phyloP scores from a whole-genome alignment of 2,888 invertebrate genomes.

The Tiliacea aurago region DNA sequence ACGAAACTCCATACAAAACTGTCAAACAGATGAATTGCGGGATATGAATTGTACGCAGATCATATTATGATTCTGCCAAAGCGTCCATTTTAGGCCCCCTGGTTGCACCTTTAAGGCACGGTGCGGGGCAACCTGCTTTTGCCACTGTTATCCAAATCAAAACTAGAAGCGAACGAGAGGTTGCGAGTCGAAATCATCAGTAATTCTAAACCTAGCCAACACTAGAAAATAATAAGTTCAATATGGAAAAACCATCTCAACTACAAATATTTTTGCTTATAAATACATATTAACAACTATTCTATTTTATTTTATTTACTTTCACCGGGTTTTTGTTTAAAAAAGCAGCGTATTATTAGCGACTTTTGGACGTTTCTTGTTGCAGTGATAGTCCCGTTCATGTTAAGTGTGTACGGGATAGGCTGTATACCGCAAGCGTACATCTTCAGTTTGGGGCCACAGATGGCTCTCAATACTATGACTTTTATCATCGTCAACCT shows the following conservation, averaged over 20 bases:
- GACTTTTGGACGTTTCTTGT: constrained; percentile 37
- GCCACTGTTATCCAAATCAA: not conserved
- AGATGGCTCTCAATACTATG: constrained; percentile 80
- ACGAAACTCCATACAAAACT: too few species aligned
- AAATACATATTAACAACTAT: not conserved
- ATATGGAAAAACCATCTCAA: not conserved
- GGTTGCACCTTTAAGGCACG: not conserved
- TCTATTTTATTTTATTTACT: not conserved
- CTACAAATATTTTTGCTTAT: not conserved
- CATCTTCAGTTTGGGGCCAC: constrained; percentile 82
- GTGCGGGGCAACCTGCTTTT: not conserved
- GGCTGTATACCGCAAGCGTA: constrained; percentile 85
- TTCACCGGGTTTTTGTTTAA: not conserved
- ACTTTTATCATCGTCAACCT: constrained; percentile 81
- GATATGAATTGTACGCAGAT: too few species aligned
- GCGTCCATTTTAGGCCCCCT: too few species aligned
- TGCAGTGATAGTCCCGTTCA: constrained; percentile 78
- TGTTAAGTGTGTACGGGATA: constrained; percentile 79
- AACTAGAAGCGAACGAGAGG: not conserved
- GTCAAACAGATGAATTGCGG: too few species aligned
- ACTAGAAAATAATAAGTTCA: not conserved
- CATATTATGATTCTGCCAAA: too few species aligned
- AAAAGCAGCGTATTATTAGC: not conserved
- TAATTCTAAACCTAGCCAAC: too few species aligned
- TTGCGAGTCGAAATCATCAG: not conserved